Conservation (phyloP, 2,797 vertebrate genomes). For the Cuculus canorus region DNA sequence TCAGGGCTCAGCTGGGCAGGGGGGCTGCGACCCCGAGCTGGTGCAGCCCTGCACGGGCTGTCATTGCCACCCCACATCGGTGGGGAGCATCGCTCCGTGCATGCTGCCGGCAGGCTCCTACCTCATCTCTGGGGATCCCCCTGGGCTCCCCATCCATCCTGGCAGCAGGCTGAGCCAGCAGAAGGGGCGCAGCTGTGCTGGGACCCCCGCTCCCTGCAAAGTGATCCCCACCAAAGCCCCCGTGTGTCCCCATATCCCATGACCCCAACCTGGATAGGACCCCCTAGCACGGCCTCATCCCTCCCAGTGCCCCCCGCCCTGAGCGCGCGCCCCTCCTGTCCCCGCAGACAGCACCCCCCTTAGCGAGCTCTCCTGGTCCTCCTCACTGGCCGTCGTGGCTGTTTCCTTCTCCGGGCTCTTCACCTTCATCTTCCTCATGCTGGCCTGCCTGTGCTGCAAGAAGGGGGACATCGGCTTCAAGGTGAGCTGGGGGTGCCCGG, state of each 20-base stretch:
- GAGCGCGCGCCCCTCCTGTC: neutral
- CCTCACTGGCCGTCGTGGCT: conserved; percentile 90
- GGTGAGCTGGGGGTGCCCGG: conserved; percentile 77
- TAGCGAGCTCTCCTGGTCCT: conserved; percentile 95
- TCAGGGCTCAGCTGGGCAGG: neutral
- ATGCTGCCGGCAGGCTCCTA: neutral
- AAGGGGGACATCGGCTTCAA: conserved; percentile 96
- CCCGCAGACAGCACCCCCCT: conserved; percentile 80
- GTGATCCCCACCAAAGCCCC: neutral
- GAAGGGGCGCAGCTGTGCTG: neutral
- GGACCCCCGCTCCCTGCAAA: accelerated
- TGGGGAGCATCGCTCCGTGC: accelerated
- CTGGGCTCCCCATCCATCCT: neutral
- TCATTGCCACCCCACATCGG: neutral
- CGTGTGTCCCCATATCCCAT: neutral
- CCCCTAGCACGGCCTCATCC: neutral
- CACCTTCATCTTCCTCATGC: conserved; percentile 95
- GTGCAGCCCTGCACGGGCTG: neutral
- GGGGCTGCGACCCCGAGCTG: neutral
- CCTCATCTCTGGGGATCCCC: neutral
- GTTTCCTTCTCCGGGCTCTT: conserved; percentile 96
- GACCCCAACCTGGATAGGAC: accelerated
- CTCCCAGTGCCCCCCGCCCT: neutral
- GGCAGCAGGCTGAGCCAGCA: neutral
- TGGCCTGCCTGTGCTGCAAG: conserved; percentile 98